A percentile compares a stretch with the other conserved stretches of the same genome.
phyloP scores from a whole-genome alignment of 2,888 invertebrate species.

The Antheraea yamamai region DNA sequence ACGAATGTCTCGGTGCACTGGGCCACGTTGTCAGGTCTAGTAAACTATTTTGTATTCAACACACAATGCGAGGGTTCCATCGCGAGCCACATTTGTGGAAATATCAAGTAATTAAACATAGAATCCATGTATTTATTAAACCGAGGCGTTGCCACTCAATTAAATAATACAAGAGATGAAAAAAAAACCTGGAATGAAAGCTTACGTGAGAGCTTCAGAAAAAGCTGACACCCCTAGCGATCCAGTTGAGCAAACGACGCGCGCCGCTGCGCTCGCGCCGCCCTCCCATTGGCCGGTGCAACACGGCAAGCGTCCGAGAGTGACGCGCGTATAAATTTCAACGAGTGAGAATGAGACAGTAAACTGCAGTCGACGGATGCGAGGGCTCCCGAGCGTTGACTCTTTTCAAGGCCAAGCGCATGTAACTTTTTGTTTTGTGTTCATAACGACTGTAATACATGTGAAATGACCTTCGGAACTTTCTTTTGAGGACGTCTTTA shows the following conservation, averaged over 20 bases:
- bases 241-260: conserved; percentile 74
- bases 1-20: conserved; percentile 55
- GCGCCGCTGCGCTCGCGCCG: conserved; percentile 74
- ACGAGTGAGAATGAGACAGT: conserved; percentile 50
- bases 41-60: conserved; percentile 71
- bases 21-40: conserved; percentile 50
- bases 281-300: conserved; percentile 62
- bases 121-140: conserved; percentile 40
- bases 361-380: conserved; percentile 73
- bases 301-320: conserved; percentile 53
- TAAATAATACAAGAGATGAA: conserved; percentile 55
- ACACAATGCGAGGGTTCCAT: conserved; percentile 51
- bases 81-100: conserved; percentile 32
- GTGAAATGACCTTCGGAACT: conserved; percentile 71
- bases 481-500: conserved; percentile 68
- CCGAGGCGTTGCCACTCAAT: conserved; percentile 56
- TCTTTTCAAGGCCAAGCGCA: conserved; percentile 74
- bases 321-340: conserved; percentile 36
- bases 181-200: conserved; percentile 57
- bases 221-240: conserved; percentile 77
- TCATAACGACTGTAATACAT: conserved; percentile 67
- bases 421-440: conserved; percentile 70
- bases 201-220: conserved; percentile 69
- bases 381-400: conserved; percentile 80
- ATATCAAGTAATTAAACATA: conserved; percentile 39